phyloP scores from a whole-genome alignment of 1,140 invertebrate genomes.

The Bombus pascuorum region DNA sequence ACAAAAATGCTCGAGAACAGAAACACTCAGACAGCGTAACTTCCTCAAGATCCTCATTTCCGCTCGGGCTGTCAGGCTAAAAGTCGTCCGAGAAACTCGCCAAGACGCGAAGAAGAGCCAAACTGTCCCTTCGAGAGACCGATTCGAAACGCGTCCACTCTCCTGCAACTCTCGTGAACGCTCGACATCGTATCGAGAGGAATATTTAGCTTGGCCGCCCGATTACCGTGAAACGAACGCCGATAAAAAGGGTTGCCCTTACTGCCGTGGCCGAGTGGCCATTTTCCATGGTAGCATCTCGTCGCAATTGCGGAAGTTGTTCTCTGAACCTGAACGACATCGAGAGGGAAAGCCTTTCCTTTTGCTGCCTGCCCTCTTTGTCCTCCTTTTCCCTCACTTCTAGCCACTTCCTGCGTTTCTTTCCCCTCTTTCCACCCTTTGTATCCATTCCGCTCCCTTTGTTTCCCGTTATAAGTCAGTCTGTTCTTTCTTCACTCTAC shows the following conservation, averaged over 20 bases:
- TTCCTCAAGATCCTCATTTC: constrained; percentile 13
- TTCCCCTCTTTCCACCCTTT: not conserved
- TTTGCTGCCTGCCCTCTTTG: not conserved
- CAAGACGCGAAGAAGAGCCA: not conserved
- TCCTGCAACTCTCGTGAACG: not conserved
- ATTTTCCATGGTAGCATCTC: constrained; percentile 45
- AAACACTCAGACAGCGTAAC: not conserved
- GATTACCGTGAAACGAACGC: constrained; percentile 41
- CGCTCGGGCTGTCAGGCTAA: not conserved
- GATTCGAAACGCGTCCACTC: constrained; percentile 7
- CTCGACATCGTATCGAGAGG: not conserved
- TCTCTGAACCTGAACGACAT: constrained; percentile 55
- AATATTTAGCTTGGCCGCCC: constrained; percentile 36
- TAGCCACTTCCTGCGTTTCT: not conserved
- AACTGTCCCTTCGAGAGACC: not conserved
- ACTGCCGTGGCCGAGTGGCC: constrained; percentile 46
- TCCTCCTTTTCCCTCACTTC: not conserved
- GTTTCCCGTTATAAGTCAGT: not conserved
- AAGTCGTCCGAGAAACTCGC: not conserved
- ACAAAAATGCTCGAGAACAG: not conserved
- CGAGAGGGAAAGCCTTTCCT: constrained; percentile 62
- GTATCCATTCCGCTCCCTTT: not conserved
- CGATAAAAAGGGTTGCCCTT: constrained; percentile 57
- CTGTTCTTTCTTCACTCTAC: not conserved
- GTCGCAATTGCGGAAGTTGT: constrained; percentile 66